phyloP scores from a whole-genome alignment of 2,797 vertebrate genomes.

The Protonibea diacanthus region DNA sequence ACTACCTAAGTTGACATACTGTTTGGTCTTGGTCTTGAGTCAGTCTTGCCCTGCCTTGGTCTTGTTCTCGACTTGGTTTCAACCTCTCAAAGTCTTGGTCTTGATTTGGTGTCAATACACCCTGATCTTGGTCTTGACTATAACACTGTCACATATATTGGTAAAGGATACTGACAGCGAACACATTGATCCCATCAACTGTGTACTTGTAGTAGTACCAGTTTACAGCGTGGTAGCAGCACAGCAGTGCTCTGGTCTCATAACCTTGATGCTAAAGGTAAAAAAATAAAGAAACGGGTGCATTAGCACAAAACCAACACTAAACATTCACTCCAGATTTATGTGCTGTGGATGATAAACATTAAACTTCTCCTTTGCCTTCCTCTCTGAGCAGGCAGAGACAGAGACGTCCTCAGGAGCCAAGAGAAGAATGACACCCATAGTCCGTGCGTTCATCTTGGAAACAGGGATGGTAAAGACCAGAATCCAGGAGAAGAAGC shows the following conservation, averaged over 20 bases:
- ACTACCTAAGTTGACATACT: too few relatives aligned
- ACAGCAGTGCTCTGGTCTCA: constrained; percentile 82
- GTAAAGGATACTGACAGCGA: constrained; percentile 90
- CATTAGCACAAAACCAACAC: constrained; percentile 2
- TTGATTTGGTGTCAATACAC: too few relatives aligned
- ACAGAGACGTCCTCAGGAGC: constrained; percentile 80
- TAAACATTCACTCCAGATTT: background rate
- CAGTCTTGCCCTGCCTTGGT: too few relatives aligned
- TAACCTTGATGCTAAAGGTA: constrained; percentile 71
- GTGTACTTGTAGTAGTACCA: constrained; percentile 92
- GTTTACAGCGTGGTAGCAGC: constrained; percentile 87
- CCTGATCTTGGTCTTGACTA: too few relatives aligned
- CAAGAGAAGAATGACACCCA: constrained; percentile 80
- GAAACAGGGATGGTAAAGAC: constrained; percentile 88
- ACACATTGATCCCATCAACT: constrained; percentile 89
- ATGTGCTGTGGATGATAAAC: background rate
- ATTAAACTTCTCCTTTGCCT: constrained; percentile 68
- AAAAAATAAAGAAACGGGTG: background rate
- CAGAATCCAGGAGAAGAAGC: constrained; percentile 86
- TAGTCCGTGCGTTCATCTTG: constrained; percentile 85
- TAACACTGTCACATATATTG: background rate
- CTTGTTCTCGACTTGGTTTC: too few relatives aligned
- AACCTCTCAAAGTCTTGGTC: too few relatives aligned
- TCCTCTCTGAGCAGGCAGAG: constrained; percentile 70
- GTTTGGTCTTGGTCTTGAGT: too few relatives aligned